A percentile compares a stretch with the other conserved stretches of the same genome.
Conservation (phyloP, 53 echinoderm and acorn worm species). For the Zoroaster sp. region DNA sequence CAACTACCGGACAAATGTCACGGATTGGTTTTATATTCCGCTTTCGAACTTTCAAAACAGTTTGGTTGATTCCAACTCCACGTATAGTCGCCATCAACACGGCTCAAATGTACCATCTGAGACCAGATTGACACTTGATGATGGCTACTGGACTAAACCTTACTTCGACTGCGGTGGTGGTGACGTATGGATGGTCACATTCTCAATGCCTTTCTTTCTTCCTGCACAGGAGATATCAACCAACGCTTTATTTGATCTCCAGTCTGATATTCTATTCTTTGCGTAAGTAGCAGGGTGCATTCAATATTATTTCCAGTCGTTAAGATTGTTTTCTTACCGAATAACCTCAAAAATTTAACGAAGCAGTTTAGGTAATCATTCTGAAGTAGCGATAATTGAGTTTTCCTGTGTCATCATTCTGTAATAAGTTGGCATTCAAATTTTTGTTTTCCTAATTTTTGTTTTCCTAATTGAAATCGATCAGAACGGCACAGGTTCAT, state of each 20-base stretch:
- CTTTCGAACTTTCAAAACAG: slow-evolving; percentile 40
- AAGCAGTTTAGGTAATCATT: too few species aligned
- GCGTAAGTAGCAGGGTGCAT: slow-evolving; percentile 57
- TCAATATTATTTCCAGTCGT: neutral
- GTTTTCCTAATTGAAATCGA: too few species aligned
- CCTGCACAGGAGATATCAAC: neutral
- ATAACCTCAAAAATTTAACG: too few species aligned
- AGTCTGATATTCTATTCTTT: slow-evolving; percentile 2
- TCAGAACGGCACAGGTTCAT: too few species aligned
- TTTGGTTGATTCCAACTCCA: neutral
- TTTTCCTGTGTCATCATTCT: neutral
- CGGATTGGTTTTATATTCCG: slow-evolving; percentile 92
- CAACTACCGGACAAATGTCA: slow-evolving; percentile 76
- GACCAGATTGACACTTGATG: slow-evolving; percentile 19
- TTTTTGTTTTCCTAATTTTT: too few species aligned
- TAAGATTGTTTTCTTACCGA: neutral
- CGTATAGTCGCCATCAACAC: neutral
- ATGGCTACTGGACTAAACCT: slow-evolving; percentile 84
- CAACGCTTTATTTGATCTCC: neutral
- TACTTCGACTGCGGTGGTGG: slow-evolving; percentile 88
- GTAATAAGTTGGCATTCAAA: too few species aligned
- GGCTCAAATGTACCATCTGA: neutral
- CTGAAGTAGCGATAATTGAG: neutral
- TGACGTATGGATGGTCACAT: slow-evolving; percentile 85
- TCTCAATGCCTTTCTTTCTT: slow-evolving; percentile 76